Conservation (phyloP, 2,888 invertebrate genomes). For the Apamea crenata region DNA sequence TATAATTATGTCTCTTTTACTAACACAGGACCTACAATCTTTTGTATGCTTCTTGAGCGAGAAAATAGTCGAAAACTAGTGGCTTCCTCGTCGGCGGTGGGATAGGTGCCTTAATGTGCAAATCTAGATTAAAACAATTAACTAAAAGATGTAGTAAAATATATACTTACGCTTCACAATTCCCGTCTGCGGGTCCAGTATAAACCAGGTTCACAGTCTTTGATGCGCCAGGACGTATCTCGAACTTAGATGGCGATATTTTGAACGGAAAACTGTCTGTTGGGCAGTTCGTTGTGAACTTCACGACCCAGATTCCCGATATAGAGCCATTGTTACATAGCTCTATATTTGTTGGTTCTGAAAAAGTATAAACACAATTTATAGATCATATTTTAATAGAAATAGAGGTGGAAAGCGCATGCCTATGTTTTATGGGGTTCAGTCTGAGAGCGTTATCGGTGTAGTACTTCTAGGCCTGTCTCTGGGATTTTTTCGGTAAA, state of each 20-base stretch:
- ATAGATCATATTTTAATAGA: neutral
- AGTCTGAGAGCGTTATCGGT: neutral
- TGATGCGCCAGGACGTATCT: constrained; percentile 75
- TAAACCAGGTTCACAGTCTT: constrained; percentile 75
- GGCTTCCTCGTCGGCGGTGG: too few species aligned
- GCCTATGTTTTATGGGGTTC: neutral
- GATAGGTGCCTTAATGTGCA: too few species aligned
- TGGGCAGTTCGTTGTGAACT: constrained; percentile 67
- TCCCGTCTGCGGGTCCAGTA: constrained; percentile 75
- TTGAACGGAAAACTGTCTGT: constrained; percentile 76
- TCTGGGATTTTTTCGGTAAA: neutral
- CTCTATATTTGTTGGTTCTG: constrained; percentile 78
- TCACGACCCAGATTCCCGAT: constrained; percentile 80
- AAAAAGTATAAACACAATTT: constrained; percentile 52
- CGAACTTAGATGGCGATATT: constrained; percentile 76
- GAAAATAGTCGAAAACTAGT: too few species aligned
- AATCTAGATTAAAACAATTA: too few species aligned
- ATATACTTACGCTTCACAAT: constrained; percentile 78
- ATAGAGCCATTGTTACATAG: constrained; percentile 80
- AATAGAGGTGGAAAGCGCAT: neutral
- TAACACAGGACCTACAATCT: too few species aligned
- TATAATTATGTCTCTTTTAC: too few species aligned
- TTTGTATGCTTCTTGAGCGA: too few species aligned
- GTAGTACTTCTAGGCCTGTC: neutral
- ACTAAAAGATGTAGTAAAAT: too few species aligned